Percentiles rank a stretch among this genome's conserved stretches.
Evolutionary conservation across 2,797 vertebrate genomes (phyloP).

Genomic region (Rhodeus uyekii): DNA sequence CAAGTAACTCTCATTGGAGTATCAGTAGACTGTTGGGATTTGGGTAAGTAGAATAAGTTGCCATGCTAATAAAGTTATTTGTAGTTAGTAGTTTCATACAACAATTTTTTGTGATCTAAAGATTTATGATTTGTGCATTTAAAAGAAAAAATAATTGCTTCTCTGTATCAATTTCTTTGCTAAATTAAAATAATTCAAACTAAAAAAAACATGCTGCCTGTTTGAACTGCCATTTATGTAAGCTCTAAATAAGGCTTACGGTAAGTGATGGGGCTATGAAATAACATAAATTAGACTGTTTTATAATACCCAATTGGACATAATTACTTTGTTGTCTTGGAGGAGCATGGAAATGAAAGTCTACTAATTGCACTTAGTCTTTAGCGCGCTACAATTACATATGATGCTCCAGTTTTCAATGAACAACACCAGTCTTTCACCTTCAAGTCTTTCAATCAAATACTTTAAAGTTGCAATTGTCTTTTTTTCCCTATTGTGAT

Average conservation of each 20-base stretch:
- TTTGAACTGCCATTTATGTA: conserved; percentile 3
- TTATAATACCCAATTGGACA: background rate
- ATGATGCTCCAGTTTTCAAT: background rate
- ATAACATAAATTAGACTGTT: conserved; percentile 11
- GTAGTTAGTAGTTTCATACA: too few relatives aligned
- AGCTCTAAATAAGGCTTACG: background rate
- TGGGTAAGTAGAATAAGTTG: background rate
- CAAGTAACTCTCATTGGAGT: background rate
- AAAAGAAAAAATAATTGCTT: too few relatives aligned
- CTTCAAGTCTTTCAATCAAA: background rate
- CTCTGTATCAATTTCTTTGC: too few relatives aligned
- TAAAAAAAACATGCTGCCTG: background rate
- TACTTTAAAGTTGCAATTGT: background rate
- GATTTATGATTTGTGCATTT: too few relatives aligned
- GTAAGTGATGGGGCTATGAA: conserved; percentile 10
- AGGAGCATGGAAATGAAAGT: background rate
- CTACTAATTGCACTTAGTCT: background rate
- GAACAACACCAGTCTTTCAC: background rate
- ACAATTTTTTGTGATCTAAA: too few relatives aligned
- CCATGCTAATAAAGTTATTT: background rate
- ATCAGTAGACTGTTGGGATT: background rate
- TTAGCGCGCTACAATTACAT: background rate
- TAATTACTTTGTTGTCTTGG: conserved; percentile 15
- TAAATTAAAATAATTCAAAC: too few relatives aligned
- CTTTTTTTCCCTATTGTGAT: background rate